Base-by-base conservation (phyloP, 2,888 invertebrate genomes). In the Masnerella sp. region DNA sequence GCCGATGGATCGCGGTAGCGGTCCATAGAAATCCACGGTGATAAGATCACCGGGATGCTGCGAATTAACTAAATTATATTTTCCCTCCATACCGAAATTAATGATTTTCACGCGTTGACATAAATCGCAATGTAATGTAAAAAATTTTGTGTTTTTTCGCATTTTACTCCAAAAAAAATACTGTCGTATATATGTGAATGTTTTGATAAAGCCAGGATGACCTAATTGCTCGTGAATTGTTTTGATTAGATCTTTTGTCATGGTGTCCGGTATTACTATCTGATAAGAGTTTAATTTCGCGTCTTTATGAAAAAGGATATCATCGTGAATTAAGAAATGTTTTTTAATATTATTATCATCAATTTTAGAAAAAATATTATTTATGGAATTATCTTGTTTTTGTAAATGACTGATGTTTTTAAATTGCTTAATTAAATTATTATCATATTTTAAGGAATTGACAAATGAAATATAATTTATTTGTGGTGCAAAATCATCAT, bases 101-200 rank as follows among this genome's bases (percentile, higher is more conserved):
- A 42, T 9, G 9, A 25, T 8, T 38, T 61, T 61, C 0, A 49
- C 28, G 12, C 38, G 17, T 20, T 52, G 36, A 12, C 47, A 47
- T 5, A 47, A 11, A 9, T 75, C 73, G 12, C 70, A 73, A 0
- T 17, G 5, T 1, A 8, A 2, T 0, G 62, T 14, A n/a, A 30
- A 75, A 17, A 5, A 7, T 14, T 71, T 77, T 0, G 54, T 61
- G n/a, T 1, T 28, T 5, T 5, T 28, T 15, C 17, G 2, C 67
- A 75, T 67, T 2, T 40, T 34, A 7, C 9, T 30, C 69, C 74
- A 77, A 52, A 56, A 71, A 51, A 62, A 77, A 47, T 52, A 75
- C 9, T 28, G 18, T 8, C 49, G 43, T 7, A 77, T 5, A 47
- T 77, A 62, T 5, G 5, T 11, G 0, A 61, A n/a, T 0, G 74